These are phyloP conservation scores for Urophycis tenuis DNA, from an alignment of 2,797 vertebrate species.

Conservation along the genomic window DNA sequence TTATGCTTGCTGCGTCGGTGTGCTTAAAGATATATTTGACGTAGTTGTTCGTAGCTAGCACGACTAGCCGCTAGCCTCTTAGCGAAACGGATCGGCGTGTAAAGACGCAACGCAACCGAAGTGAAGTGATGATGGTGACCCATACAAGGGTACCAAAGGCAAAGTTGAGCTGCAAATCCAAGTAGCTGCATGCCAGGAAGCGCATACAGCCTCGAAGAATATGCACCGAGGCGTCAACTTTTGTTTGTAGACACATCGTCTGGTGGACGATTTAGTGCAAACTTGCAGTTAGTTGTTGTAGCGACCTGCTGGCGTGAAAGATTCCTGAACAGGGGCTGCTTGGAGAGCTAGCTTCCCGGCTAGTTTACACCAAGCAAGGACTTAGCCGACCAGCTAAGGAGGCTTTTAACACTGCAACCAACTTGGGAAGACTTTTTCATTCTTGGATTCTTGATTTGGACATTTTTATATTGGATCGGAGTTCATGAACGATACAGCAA, in stretches of 20 bases:
- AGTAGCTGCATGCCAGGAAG: slow-evolving; percentile 20
- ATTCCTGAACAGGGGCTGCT: slow-evolving; percentile 54
- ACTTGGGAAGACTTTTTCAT: too few relatives aligned
- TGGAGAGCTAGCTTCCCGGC: slow-evolving; percentile 8
- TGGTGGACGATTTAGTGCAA: slow-evolving; percentile 38
- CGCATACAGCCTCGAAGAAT: neutral
- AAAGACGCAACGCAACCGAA: slow-evolving; percentile 24
- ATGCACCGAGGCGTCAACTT: neutral
- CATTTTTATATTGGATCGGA: slow-evolving; percentile 12
- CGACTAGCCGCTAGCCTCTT: slow-evolving; percentile 43
- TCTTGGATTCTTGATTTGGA: neutral
- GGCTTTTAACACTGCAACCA: slow-evolving; percentile 2
- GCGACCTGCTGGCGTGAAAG: slow-evolving; percentile 42
- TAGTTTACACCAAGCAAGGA: slow-evolving; percentile 2
- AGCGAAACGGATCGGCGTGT: slow-evolving; percentile 39
- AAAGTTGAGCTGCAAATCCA: slow-evolving; percentile 46
- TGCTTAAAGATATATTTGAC: slow-evolving; percentile 51
- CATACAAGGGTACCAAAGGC: slow-evolving; percentile 44
- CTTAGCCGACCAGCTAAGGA: slow-evolving; percentile 23
- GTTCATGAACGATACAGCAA: neutral
- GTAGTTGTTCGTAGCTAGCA: slow-evolving; percentile 57
- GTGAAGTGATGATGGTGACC: slow-evolving; percentile 51
- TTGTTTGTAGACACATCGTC: slow-evolving; percentile 9
- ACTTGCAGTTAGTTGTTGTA: slow-evolving; percentile 38
- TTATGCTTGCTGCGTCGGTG: slow-evolving; percentile 3